Evolutionary conservation across 2,888 invertebrate genomes (phyloP), one percentile per base, ranked within the genome.

Genomic region (Trisateles emortualis): DNA sequence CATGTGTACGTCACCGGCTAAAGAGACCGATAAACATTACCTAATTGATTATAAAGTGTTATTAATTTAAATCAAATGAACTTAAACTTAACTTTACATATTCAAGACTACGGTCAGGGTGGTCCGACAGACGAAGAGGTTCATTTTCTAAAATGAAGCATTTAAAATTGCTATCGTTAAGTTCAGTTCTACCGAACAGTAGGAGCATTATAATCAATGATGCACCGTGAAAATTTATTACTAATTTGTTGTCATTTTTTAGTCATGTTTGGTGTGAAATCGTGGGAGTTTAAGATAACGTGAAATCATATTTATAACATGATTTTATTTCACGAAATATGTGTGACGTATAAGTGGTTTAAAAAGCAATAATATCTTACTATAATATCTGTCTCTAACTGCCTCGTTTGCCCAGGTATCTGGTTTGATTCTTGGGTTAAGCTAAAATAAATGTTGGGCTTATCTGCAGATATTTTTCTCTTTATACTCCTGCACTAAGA

Each of bases 151-250:
- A 77, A 81, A 86, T 83, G 80, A 68, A 73, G 75, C 84, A 76
- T 86, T 72, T 49, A 80, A 82, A 87, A 87, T 86, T 49, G 77
- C 69, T 74, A 75, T 78, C 79, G 78, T 87, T 84, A 80, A 68
- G 69, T 74, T 63, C 59, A 62, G 52, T 58, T 76, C 80, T 83
- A 81, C 83, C 79, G 79, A 73, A 84, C 86, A 81, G 87, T 84
- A 86, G 86, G 79, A 81, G 63, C 66, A 57, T 74, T 66, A 63
- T 86, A 79, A 83, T 73, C 74, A 56, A 72, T 80, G 77, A 85
- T 83, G 68, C 58, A 73, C 77, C 86, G 82, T 87, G 84, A 85
- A 81, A 86, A 87, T 87, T 87, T 87, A 88, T 86, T 76, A 78
- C 77, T 68, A 73, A 69, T 69, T 56, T 69, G 54, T 56, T 69